A percentile compares a stretch with the other conserved stretches of the same genome.
These are phyloP conservation scores for Lipotes vexillifer DNA, from an alignment of 2,113 vertebrate genomes.

Conservation along the genomic window DNA sequence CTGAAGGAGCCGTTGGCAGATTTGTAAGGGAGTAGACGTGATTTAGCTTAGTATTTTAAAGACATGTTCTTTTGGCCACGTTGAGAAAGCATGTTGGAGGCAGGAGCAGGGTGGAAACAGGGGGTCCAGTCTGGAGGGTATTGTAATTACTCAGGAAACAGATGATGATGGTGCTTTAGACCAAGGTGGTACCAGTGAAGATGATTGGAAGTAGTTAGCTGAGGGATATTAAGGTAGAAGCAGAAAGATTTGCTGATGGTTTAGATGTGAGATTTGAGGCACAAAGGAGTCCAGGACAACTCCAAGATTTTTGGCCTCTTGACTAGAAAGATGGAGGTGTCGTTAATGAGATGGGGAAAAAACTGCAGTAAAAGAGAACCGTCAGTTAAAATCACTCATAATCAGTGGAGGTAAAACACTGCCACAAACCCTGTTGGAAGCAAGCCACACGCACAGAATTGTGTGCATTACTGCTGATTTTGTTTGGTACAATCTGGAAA, in stretches of 20 bases:
- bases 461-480: not conserved
- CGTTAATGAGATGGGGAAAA: not conserved
- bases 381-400: not conserved
- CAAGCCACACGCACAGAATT: not conserved
- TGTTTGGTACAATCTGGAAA: not conserved
- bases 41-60: not conserved
- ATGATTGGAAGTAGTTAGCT: not conserved
- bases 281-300: not conserved
- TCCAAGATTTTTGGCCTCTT: not conserved
- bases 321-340: not conserved
- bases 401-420: not conserved
- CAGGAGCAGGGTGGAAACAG: not conserved
- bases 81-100: not conserved
- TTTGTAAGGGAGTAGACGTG: not conserved
- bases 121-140: accelerated
- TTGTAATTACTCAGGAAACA: not conserved
- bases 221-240: not conserved
- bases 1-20: accelerated
- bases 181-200: accelerated
- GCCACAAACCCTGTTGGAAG: not conserved
- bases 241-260: not conserved
- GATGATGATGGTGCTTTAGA: not conserved
- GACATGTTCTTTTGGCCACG: not conserved
- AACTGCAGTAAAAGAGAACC: not conserved
- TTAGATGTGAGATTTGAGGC: not conserved